Percentiles rank a stretch among this genome's conserved stretches.
phyloP scores from a whole-genome alignment of 2,888 invertebrate genomes.

The Holacanthella duospinosa region DNA sequence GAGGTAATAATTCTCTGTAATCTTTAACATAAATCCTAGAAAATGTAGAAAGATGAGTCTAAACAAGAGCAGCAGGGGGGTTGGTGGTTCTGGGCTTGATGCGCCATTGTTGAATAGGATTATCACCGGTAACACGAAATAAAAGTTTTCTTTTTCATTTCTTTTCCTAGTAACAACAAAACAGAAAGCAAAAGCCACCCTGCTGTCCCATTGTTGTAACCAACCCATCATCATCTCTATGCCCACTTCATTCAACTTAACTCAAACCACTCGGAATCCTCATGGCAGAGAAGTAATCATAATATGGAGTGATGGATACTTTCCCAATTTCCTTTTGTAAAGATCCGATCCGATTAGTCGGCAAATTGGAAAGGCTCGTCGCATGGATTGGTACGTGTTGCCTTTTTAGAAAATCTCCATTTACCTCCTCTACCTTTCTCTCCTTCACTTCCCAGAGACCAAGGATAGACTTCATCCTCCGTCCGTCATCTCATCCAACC shows the following conservation, averaged over 20 bases:
- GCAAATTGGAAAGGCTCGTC: not conserved
- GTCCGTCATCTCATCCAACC: not conserved
- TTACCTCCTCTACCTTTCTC: not conserved
- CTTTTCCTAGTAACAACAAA: not conserved
- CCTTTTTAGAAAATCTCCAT: not conserved
- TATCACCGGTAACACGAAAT: not conserved
- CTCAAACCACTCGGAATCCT: not conserved
- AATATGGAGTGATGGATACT: not conserved
- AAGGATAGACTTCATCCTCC: too few relatives aligned
- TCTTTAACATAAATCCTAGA: not conserved
- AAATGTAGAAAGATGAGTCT: not conserved
- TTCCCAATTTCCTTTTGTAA: not conserved
- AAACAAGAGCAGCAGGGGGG: constrained; percentile 1
- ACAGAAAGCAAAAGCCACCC: not conserved
- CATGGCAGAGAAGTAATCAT: not conserved
- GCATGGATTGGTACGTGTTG: not conserved
- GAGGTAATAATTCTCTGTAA: not conserved
- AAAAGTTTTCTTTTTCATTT: not conserved
- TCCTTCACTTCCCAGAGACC: not conserved
- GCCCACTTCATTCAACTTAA: not conserved
- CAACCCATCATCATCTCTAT: not conserved
- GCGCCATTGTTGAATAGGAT: not conserved
- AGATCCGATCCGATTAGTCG: not conserved
- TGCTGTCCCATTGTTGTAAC: not conserved
- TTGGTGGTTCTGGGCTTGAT: not conserved